Evolutionary conservation across 2,797 vertebrate species (phyloP).

Genomic region (Enteromius treurensis): DNA sequence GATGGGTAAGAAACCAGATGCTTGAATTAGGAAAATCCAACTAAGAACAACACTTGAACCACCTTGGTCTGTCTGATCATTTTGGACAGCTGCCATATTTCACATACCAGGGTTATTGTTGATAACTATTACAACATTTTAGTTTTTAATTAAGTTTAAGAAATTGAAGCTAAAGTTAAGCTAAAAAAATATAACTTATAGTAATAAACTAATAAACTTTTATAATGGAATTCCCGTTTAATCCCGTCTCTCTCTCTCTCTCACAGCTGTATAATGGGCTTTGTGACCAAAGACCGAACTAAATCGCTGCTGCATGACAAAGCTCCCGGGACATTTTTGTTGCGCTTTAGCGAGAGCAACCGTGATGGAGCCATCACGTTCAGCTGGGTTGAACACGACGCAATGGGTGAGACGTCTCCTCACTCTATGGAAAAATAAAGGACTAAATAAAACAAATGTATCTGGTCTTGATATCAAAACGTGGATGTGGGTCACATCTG

Average conservation of each 20-base stretch:
- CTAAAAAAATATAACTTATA: background rate
- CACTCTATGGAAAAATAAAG: background rate
- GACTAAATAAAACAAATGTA: background rate
- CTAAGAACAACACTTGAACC: background rate
- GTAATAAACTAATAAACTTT: background rate
- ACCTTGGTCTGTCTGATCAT: background rate
- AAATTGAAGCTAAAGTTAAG: background rate
- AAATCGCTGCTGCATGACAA: slow-evolving; percentile 79
- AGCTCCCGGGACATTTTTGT: slow-evolving; percentile 85
- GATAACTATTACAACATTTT: background rate
- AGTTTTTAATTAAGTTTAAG: too few species aligned
- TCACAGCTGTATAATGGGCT: slow-evolving; percentile 89
- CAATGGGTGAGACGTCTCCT: slow-evolving; percentile 55
- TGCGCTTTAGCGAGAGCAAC: slow-evolving; percentile 94
- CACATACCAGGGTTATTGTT: background rate
- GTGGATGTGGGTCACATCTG: background rate
- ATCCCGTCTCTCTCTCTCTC: background rate
- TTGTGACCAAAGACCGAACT: slow-evolving; percentile 87
- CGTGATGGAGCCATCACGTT: slow-evolving; percentile 92
- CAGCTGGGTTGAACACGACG: slow-evolving; percentile 82
- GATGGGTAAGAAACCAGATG: slow-evolving; percentile 84
- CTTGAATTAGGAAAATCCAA: background rate
- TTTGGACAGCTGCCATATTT: background rate
- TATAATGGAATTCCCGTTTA: background rate
- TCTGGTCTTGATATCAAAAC: background rate